A percentile compares a stretch with the other conserved stretches of the same genome.
Conservation (phyloP, 2,113 vertebrate species). For the Apaloderma vittatum region DNA sequence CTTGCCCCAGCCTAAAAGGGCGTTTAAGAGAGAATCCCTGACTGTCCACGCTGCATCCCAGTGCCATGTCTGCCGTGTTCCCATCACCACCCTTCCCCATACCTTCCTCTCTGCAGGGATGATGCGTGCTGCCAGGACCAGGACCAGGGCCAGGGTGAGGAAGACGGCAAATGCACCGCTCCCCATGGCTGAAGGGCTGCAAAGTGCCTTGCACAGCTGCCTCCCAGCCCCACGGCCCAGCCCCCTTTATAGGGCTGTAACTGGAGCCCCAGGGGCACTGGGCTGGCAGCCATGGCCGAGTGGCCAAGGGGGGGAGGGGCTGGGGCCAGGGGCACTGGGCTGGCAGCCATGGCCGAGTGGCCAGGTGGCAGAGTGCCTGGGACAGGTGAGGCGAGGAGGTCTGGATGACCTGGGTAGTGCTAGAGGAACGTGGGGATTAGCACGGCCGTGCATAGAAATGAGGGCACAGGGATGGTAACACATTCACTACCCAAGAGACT, state of each 20-base stretch:
- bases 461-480: rapidly evolving
- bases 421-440: neutral
- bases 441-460: neutral
- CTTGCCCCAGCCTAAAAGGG: neutral
- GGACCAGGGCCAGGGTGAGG: neutral
- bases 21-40: too few relatives aligned
- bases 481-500: neutral
- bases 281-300: rapidly evolving
- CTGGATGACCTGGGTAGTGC: slow-evolving; percentile 8
- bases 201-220: rapidly evolving
- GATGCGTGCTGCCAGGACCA: neutral
- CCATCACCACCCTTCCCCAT: neutral
- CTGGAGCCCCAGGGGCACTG: rapidly evolving
- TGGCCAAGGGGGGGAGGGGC: too few relatives aligned
- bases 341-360: rapidly evolving
- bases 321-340: rapidly evolving
- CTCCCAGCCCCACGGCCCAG: rapidly evolving
- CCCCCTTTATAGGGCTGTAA: slow-evolving; percentile 18
- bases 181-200: rapidly evolving
- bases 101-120: neutral
- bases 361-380: neutral
- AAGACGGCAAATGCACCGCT: neutral
- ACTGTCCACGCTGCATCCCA: neutral
- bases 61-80: rapidly evolving
- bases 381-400: neutral